Percentiles rank a stretch among this genome's conserved stretches.
Conservation (phyloP, 2,113 vertebrate genomes). For the Forbesichthys agassizii region DNA sequence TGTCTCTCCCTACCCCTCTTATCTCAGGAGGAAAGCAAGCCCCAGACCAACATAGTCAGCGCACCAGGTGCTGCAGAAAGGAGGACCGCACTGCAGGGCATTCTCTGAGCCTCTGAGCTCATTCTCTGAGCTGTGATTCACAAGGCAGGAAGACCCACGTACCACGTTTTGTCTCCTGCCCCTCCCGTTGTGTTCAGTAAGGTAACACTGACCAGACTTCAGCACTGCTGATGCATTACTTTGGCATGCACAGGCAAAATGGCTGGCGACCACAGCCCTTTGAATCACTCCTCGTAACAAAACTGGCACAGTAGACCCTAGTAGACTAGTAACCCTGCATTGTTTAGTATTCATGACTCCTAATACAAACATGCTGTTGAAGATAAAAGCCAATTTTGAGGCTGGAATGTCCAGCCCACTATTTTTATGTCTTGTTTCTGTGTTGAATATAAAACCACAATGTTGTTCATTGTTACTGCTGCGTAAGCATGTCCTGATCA, state of each 20-base stretch:
- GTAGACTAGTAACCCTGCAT: background rate
- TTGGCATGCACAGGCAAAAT: slow-evolving; percentile 26
- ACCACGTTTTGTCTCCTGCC: slow-evolving; percentile 8
- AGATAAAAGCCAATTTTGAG: slow-evolving; percentile 11
- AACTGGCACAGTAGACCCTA: background rate
- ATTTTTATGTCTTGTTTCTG: no score
- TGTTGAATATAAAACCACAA: no score
- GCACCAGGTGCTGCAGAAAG: slow-evolving; percentile 50
- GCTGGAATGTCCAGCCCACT: slow-evolving; percentile 4
- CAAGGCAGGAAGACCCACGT: slow-evolving; percentile 41
- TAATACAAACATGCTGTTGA: slow-evolving; percentile 32
- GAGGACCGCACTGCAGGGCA: slow-evolving; percentile 50
- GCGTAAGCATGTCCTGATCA: no score
- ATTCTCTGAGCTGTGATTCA: slow-evolving; percentile 20
- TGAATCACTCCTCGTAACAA: slow-evolving; percentile 18
- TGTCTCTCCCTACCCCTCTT: background rate
- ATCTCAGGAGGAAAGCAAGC: slow-evolving; percentile 30
- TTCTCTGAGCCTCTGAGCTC: slow-evolving; percentile 2
- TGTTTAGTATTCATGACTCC: slow-evolving; percentile 32
- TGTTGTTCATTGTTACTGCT: no score
- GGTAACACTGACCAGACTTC: slow-evolving; percentile 41
- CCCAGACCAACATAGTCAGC: slow-evolving; percentile 16
- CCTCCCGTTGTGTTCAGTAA: slow-evolving; percentile 33
- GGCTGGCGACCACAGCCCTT: slow-evolving; percentile 1
- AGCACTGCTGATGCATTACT: slow-evolving; percentile 33